These are phyloP conservation scores for Seira musarum DNA, from an alignment of 2,888 invertebrate genomes.

Conservation along the genomic window DNA sequence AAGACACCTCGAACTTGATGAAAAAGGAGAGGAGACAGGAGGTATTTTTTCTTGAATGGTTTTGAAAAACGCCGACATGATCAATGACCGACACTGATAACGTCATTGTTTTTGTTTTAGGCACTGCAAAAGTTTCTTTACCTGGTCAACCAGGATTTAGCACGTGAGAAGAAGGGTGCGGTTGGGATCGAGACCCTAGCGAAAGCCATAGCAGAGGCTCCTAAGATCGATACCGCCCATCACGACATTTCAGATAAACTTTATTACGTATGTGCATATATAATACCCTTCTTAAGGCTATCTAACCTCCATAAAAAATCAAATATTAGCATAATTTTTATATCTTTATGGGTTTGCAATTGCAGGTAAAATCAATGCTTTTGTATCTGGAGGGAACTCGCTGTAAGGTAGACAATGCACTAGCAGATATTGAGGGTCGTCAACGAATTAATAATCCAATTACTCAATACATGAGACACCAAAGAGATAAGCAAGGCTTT, in stretches of 20 bases:
- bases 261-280: constrained; percentile 83
- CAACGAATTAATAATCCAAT: constrained; percentile 86
- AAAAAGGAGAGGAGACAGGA: constrained; percentile 91
- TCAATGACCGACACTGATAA: background rate
- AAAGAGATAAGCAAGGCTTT: constrained; percentile 90
- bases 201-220: constrained; percentile 87
- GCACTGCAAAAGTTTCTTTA: constrained; percentile 88
- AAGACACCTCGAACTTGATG: constrained; percentile 94
- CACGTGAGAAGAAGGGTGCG: constrained; percentile 90
- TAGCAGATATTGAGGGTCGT: constrained; percentile 87
- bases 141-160: constrained; percentile 89
- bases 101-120: constrained; percentile 72
- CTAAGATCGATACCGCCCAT: constrained; percentile 90
- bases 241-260: constrained; percentile 93
- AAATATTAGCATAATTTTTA: background rate
- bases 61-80: constrained; percentile 4
- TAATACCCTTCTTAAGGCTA: background rate
- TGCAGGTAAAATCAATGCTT: constrained; percentile 91
- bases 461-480: constrained; percentile 84
- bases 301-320: background rate
- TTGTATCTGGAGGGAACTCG: constrained; percentile 92
- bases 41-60: constrained; percentile 72
- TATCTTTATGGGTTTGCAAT: constrained; percentile 73
- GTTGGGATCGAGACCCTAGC: constrained; percentile 92
- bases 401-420: constrained; percentile 87